Evolutionary conservation across 1,140 invertebrate species (phyloP).

Genomic region (Apocrypta bakeri): DNA sequence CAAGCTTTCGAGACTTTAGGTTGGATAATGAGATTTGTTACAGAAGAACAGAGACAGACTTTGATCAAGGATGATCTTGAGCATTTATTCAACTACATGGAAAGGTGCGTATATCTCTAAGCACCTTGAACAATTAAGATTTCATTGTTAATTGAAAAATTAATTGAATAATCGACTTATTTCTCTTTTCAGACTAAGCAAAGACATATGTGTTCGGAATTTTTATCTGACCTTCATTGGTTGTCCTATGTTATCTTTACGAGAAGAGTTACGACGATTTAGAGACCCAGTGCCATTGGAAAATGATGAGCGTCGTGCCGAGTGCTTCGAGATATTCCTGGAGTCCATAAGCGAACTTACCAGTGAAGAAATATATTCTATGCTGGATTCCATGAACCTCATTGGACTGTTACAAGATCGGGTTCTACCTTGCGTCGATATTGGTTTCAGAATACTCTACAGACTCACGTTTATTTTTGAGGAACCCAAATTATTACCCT

Average conservation of each 20-base stretch:
- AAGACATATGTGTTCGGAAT: not conserved
- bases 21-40: slow-evolving; percentile 9
- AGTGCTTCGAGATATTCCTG: slow-evolving; percentile 25
- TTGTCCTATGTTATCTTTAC: not conserved
- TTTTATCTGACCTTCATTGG: not conserved
- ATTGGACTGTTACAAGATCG: not conserved
- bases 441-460: slow-evolving; percentile 15
- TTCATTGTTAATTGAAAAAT: not conserved
- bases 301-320: slow-evolving; percentile 9
- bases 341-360: not conserved
- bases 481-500: not conserved
- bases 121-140: not conserved
- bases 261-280: not conserved
- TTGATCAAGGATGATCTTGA: slow-evolving; percentile 20
- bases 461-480: not conserved
- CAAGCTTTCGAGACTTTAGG: slow-evolving; percentile 17
- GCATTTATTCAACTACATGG: slow-evolving; percentile 12
- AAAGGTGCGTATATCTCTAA: slow-evolving; percentile 28
- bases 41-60: not conserved
- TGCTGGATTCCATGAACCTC: not conserved
- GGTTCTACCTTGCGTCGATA: slow-evolving; percentile 16
- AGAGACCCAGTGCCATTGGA: not conserved
- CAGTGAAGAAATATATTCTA: not conserved
- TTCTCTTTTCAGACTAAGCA: not conserved
- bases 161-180: not conserved